These are phyloP conservation scores for Toxostoma redivivum DNA, from an alignment of 2,113 vertebrate species.

Conservation along the genomic window DNA sequence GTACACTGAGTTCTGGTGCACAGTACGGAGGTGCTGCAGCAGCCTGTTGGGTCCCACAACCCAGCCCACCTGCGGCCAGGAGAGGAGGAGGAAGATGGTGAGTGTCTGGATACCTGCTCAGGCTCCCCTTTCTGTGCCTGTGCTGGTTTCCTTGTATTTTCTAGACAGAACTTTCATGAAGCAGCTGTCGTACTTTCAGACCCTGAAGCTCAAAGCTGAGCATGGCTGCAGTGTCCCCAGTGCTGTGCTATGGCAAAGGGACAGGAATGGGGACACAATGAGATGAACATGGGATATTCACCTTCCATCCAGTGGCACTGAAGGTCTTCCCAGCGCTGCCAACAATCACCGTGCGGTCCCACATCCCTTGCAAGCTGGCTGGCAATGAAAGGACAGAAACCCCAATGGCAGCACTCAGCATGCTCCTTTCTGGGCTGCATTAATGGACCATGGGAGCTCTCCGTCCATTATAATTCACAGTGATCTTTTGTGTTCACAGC, in stretches of 20 bases:
- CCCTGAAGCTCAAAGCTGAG: not conserved
- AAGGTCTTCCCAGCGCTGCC: constrained; percentile 94
- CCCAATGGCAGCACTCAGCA: not conserved
- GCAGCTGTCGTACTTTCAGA: not conserved
- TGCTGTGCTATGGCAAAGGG: not conserved
- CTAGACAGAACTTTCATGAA: not conserved
- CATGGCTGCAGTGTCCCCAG: fast-evolving
- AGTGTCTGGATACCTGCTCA: not conserved
- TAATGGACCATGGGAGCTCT: not conserved
- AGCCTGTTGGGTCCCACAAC: constrained; percentile 76
- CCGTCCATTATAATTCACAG: fast-evolving
- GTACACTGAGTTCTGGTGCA: constrained; percentile 90
- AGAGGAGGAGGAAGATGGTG: not conserved
- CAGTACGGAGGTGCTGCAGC: constrained; percentile 82
- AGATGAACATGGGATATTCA: not conserved
- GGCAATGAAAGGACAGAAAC: not conserved
- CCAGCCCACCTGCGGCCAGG: constrained; percentile 87
- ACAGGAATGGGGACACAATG: not conserved
- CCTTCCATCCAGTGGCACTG: constrained; percentile 95
- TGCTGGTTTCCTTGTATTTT: not conserved
- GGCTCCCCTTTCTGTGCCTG: not conserved
- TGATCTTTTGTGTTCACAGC: not conserved
- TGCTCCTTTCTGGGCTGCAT: not conserved
- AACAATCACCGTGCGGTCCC: constrained; percentile 87
- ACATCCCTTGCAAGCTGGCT: constrained; percentile 94